Evolutionary conservation across 2,888 invertebrate genomes (phyloP).

Genomic region (Seira ritae): DNA sequence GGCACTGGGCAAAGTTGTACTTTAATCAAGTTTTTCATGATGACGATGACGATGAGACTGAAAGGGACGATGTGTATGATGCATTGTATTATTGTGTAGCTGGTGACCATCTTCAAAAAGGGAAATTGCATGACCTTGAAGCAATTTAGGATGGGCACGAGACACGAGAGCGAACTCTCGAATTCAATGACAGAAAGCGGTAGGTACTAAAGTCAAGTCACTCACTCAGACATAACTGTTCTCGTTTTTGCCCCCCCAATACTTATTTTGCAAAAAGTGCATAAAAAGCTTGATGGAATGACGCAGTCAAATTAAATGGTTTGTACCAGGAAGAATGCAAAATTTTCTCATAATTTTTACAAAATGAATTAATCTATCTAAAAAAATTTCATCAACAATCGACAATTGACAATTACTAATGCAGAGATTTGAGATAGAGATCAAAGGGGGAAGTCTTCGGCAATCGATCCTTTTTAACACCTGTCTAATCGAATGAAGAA

Average conservation of each 20-base stretch:
- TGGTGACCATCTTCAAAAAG: slow-evolving; percentile 34
- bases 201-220: neutral
- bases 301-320: slow-evolving; percentile 11
- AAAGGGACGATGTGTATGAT: neutral
- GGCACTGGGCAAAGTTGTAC: neutral
- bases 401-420: no score
- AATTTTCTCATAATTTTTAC: neutral
- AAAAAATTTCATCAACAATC: no score
- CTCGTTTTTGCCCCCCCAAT: neutral
- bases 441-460: no score
- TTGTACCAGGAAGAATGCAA: neutral
- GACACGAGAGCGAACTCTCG: neutral
- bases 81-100: no score
- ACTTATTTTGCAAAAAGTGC: neutral
- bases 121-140: slow-evolving; percentile 35
- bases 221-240: neutral
- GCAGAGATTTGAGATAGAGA: no score
- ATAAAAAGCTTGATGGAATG: neutral
- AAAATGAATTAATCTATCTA: neutral
- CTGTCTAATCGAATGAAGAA: no score
- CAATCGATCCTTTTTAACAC: no score
- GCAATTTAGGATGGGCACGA: slow-evolving; percentile 22
- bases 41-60: no score
- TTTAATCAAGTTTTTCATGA: neutral
- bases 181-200: slow-evolving; percentile 6